Percentiles rank a stretch among this genome's conserved stretches.
phyloP scores from a whole-genome alignment of 2,113 vertebrate species.

The Tursiops truncatus region DNA sequence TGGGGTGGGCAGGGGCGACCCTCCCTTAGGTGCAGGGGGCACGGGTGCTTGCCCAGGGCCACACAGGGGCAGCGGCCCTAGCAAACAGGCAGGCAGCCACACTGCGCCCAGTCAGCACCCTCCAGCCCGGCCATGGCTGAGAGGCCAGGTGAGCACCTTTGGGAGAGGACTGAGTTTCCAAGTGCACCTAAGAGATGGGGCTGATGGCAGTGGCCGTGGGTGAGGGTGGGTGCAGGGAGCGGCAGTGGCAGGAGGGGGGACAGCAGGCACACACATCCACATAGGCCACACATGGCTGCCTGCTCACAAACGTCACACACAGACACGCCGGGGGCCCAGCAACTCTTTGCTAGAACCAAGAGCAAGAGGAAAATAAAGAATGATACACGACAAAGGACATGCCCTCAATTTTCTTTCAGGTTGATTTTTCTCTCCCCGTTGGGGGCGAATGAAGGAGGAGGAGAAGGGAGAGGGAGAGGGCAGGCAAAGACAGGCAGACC shows the following conservation, averaged over 20 bases:
- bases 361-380: conserved; percentile 64
- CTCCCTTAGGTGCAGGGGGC: not conserved
- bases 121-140: not conserved
- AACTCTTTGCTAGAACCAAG: conserved; percentile 48
- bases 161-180: conserved; percentile 24
- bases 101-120: conserved; percentile 21
- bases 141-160: not conserved
- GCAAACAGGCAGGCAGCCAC: not conserved
- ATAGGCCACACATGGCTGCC: not conserved
- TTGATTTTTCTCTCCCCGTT: conserved; percentile 54
- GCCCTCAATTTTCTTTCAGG: conserved; percentile 72
- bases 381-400: conserved; percentile 62
- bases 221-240: not conserved
- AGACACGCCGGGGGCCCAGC: not conserved
- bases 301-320: not conserved
- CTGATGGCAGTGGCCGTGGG: not conserved
- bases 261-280: not conserved
- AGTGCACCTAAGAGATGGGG: not conserved
- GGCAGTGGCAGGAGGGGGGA: not conserved
- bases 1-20: not conserved
- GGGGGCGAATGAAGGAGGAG: not conserved
- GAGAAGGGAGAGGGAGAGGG: not conserved
- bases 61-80: not conserved
- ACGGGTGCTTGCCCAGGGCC: not conserved
- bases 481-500: not conserved